Percentiles rank a stretch among this genome's conserved stretches.
Conservation (phyloP, 2,888 invertebrate species). For the Galerucella pusilla region DNA sequence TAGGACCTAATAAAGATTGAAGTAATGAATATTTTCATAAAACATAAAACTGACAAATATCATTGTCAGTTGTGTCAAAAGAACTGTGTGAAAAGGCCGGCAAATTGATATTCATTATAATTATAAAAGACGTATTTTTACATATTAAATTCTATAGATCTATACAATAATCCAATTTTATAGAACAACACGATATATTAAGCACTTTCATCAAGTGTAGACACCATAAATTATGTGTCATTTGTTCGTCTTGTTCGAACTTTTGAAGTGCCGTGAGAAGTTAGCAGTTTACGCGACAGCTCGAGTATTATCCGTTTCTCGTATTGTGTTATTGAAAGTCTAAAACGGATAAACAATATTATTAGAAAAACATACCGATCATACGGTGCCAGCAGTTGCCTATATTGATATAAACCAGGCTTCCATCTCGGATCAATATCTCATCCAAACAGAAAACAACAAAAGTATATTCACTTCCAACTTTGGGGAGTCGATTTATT, state of each 20-base stretch:
- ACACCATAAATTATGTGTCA: not conserved
- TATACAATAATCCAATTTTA: too few species aligned
- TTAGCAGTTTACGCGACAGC: not conserved
- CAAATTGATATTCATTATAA: too few species aligned
- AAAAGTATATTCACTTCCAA: constrained; percentile 37
- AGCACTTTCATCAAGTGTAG: not conserved
- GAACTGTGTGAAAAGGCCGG: too few species aligned
- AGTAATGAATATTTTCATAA: too few species aligned
- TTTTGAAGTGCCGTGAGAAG: not conserved
- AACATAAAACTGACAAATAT: too few species aligned
- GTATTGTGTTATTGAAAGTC: constrained; percentile 3
- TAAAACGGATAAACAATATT: constrained; percentile 17
- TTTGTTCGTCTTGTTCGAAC: not conserved
- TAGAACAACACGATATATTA: too few species aligned
- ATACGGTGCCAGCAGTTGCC: constrained; percentile 30
- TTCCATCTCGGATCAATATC: constrained; percentile 37
- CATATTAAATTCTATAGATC: too few species aligned
- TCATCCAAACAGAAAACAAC: constrained; percentile 41
- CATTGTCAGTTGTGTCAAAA: too few species aligned
- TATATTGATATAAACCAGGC: constrained; percentile 26
- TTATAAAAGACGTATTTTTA: too few species aligned
- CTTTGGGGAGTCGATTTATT: constrained; percentile 43
- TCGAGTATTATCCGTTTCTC: not conserved
- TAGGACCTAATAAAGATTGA: too few species aligned
- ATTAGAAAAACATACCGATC: constrained; percentile 27